Evolutionary conservation across 2,113 vertebrate genomes (phyloP), one percentile per base, ranked within the genome.

Genomic region (Plotosus lineatus): DNA sequence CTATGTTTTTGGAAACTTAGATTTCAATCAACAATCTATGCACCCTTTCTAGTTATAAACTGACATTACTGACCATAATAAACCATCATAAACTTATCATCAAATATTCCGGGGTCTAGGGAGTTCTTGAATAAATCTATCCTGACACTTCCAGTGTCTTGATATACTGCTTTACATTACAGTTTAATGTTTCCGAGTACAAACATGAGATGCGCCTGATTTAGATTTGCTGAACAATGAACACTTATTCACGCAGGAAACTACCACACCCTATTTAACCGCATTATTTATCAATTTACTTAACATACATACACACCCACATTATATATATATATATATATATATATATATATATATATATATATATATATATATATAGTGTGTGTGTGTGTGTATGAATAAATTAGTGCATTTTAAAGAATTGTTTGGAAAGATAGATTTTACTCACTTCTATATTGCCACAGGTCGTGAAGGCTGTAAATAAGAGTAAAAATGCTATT

Each of bases 391-490:
- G 5, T 46, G 9, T 53, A 28, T 33, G 31, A 6, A 33, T 2
- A 7, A 15, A 55, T n/a, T 9, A 55, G 23, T 56, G 55, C 26
- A 11, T 56, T 21, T 21, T 21, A 4, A 38, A 65, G 61, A 38
- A 65, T 11, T 28, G 21, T 26, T 42, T 26, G 0, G 2, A 2
- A 60, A 17, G 36, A 19, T 11, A 15, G 21, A 4, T 61, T 31
- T 44, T 50, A 76, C 92, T 93, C 87, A 94, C 93, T 87, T 93
- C 93, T 33, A 94, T 73, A 86, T 94, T 94, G 19, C 93, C 94
- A 78, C 92, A 93, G 1, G 94, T 94, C 31, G 92, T 94, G 85
- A 94, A 94, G 4, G 94, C 93, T 46, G 93, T 93, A 46, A 94
- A 94, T 82, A 94, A 87, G 1, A 94, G 85, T 81, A 94, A 26